phyloP scores from a whole-genome alignment of 1,140 invertebrate genomes.

The Drosophila pachea region DNA sequence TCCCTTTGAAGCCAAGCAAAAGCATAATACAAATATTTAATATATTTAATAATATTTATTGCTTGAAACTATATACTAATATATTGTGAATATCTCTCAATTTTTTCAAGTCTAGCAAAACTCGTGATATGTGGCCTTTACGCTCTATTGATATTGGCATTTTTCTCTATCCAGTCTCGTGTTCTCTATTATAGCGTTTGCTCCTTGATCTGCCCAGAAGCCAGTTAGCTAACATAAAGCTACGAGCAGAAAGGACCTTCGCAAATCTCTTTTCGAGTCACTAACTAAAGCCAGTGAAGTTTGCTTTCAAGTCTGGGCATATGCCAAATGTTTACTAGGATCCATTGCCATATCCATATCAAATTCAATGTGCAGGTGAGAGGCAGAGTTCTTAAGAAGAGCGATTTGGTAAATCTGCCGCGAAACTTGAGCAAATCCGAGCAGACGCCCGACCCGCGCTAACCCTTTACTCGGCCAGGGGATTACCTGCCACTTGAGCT shows the following conservation, averaged over 20 bases:
- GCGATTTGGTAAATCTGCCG: slow-evolving; percentile 63
- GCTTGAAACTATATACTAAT: no score
- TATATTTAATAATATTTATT: no score
- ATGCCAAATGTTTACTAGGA: slow-evolving; percentile 30
- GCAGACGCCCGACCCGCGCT: slow-evolving; percentile 22
- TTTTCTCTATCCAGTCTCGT: no score
- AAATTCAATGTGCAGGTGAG: slow-evolving; percentile 3
- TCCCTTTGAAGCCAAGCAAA: no score
- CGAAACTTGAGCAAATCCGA: slow-evolving; percentile 55
- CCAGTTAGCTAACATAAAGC: neutral
- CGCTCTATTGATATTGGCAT: no score
- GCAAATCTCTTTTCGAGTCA: slow-evolving; percentile 15
- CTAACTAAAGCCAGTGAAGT: slow-evolving; percentile 3
- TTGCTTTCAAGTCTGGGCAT: neutral
- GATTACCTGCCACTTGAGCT: slow-evolving; percentile 71
- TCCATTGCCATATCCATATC: slow-evolving; percentile 15
- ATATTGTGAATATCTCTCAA: no score
- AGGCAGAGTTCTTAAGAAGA: slow-evolving; percentile 38
- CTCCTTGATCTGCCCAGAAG: neutral
- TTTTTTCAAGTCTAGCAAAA: no score
- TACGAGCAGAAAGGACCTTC: neutral
- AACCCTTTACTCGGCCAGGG: slow-evolving; percentile 47
- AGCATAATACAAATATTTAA: no score
- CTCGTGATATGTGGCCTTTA: no score
- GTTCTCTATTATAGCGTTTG: neutral